A percentile compares a stretch with the other conserved stretches of the same genome.
Conservation (phyloP, 2,797 vertebrate genomes). For the Sitta carolinensis region DNA sequence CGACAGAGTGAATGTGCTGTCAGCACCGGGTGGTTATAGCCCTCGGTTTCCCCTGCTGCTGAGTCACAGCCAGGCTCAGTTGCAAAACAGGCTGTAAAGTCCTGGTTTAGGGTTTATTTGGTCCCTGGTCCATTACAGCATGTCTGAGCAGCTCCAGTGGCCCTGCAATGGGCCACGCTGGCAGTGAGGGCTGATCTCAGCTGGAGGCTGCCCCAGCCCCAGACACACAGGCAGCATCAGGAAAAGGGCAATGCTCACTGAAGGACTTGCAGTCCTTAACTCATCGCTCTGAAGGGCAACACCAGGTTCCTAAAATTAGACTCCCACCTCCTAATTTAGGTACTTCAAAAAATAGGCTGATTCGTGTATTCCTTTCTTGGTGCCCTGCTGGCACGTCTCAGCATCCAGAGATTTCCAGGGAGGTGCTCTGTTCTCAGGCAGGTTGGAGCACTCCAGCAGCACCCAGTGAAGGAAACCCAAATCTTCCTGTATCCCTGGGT, state of each 20-base stretch:
- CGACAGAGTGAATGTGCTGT: neutral
- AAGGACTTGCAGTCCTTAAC: neutral
- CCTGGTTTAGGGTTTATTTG: neutral
- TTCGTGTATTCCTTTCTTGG: neutral
- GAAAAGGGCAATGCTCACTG: neutral
- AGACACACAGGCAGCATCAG: neutral
- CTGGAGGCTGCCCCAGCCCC: neutral
- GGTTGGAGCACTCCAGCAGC: neutral
- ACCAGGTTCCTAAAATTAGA: conserved; percentile 6
- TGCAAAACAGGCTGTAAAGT: neutral
- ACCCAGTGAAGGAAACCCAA: neutral
- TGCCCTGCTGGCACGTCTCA: neutral
- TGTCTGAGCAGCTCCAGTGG: neutral
- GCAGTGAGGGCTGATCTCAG: neutral
- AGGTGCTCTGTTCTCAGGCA: neutral
- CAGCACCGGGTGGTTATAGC: neutral
- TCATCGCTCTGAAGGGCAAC: neutral
- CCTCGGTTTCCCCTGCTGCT: neutral
- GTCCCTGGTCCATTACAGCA: neutral
- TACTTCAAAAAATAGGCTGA: neutral
- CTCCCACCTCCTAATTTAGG: conserved; percentile 17
- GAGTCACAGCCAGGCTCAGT: neutral
- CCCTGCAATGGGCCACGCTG: neutral
- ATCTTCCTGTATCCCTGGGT: neutral
- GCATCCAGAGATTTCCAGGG: neutral